Percentiles rank a stretch among this genome's conserved stretches.
Evolutionary conservation across 2,888 invertebrate species (phyloP).

Genomic region (Diplazon laetatorius): DNA sequence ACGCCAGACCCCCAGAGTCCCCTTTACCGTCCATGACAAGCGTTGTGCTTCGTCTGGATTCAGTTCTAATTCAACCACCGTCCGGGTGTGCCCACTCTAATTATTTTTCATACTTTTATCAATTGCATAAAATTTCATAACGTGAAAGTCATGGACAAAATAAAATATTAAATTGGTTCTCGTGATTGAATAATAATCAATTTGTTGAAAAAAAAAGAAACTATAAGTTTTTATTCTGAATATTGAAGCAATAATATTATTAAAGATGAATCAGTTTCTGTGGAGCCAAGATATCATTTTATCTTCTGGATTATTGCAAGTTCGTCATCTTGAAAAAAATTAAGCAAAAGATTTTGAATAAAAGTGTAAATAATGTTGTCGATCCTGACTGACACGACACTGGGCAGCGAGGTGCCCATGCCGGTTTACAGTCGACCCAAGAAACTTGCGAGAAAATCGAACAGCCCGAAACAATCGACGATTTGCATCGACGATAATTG

Average conservation of each 20-base stretch:
- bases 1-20: conserved; percentile 39
- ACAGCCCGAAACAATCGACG: conserved; percentile 2
- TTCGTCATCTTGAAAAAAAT: not conserved
- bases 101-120: conserved; percentile 5
- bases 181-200: not conserved
- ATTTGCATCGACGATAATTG: conserved; percentile 37
- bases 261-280: not conserved
- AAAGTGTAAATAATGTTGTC: conserved; percentile 43
- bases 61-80: conserved; percentile 61
- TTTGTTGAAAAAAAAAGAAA: not conserved
- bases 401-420: conserved; percentile 46
- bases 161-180: conserved; percentile 14
- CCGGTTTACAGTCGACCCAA: conserved; percentile 58
- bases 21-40: conserved; percentile 43
- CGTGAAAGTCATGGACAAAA: not conserved
- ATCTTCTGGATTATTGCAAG: too few species aligned
- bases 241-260: not conserved
- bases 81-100: conserved; percentile 37
- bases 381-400: conserved; percentile 63
- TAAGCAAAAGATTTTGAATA: not conserved
- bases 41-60: conserved; percentile 38
- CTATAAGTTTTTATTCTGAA: not conserved
- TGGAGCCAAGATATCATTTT: too few species aligned
- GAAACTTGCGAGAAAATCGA: conserved; percentile 26
- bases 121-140: conserved; percentile 11